Evolutionary conservation across 2,888 invertebrate genomes (phyloP), one percentile per base, ranked within the genome.

Genomic region (Protonemura montana): DNA sequence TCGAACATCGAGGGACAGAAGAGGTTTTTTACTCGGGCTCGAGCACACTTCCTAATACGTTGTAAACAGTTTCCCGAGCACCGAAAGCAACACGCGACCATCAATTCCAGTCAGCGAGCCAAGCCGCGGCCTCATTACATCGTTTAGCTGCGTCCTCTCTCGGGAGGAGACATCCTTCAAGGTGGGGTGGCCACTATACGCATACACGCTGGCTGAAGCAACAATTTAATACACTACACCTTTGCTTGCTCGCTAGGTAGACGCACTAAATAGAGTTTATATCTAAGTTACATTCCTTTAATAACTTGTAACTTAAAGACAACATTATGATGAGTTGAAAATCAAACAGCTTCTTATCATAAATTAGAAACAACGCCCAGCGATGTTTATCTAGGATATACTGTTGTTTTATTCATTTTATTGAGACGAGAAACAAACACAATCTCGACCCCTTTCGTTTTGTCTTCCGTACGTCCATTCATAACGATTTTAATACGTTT

Each of bases 291-390:
- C 81, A 81, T 81, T 81, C 81, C 81, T 29, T 30, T n/a, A 81
- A 81, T 29, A 81, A 81, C 30, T 28, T 30, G 30, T 81, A 28
- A 81, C 29, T 81, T 81, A 28, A 59, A 30, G 28, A 84, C 59
- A 84, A 28, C 29, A 84, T 27, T 28, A 84, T 84, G 84, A 84
- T 84, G 84, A 84, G 76, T 26, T 27, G 28, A 28, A 84, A 84
- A 76, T 84, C 30, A 76, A 84, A 84, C 29, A 84, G 84, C 76
- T 76, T 27, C 59, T 84, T 84, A 84, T 84, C 84, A 84, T 84
- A 84, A 59, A 84, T 84, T 84, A 3, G 26, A 28, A 84, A 59
- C 84, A 28, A 84, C 84, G 84, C 84, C 84, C 84, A 84, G 28
- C 28, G 76, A 84, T 84, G 84, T 84, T 84, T 84, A 59, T 76